A percentile compares a stretch with the other conserved stretches of the same genome.
These are phyloP conservation scores for Cryptotermes secundus DNA, from an alignment of 1,140 invertebrate genomes.

Conservation along the genomic window DNA sequence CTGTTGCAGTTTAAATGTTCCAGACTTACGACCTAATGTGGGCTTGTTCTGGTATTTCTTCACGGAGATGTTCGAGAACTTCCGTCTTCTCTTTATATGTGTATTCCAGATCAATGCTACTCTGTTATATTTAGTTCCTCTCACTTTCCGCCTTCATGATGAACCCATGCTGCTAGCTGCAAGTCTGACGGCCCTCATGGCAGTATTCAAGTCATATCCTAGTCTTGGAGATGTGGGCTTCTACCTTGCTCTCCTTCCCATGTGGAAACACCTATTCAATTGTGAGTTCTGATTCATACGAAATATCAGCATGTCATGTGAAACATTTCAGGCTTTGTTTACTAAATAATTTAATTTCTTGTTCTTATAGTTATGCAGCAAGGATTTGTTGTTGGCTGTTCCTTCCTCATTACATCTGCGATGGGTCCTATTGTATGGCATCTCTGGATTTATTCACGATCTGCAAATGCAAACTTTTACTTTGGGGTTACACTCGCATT, in stretches of 20 bases:
- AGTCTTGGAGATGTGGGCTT: constrained; percentile 92
- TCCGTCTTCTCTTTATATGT: constrained; percentile 89
- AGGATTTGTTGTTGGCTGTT: constrained; percentile 86
- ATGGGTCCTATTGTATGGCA: constrained; percentile 95
- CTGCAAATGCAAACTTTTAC: constrained; percentile 99
- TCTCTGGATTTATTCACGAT: constrained; percentile 96
- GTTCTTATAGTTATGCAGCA: constrained; percentile 79
- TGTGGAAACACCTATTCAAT: constrained; percentile 87
- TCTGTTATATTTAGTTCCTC: constrained; percentile 84
- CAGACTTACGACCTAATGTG: constrained; percentile 94
- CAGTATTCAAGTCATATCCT: constrained; percentile 97
- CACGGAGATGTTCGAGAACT: constrained; percentile 99
- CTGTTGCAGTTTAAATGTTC: constrained; percentile 69
- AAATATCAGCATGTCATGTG: background rate
- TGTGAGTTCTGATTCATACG: constrained; percentile 63
- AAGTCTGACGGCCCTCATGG: constrained; percentile 78
- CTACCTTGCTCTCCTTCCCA: constrained; percentile 84
- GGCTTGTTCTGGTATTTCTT: constrained; percentile 99
- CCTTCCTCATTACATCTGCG: constrained; percentile 83
- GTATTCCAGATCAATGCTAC: constrained; percentile 97
- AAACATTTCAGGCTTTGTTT: background rate
- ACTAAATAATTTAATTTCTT: constrained; percentile 34
- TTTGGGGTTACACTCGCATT: constrained; percentile 97
- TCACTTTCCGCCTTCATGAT: constrained; percentile 80
- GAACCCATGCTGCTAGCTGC: constrained; percentile 86